phyloP scores from a whole-genome alignment of 2,113 vertebrate species.

The Hipposideros armiger region DNA sequence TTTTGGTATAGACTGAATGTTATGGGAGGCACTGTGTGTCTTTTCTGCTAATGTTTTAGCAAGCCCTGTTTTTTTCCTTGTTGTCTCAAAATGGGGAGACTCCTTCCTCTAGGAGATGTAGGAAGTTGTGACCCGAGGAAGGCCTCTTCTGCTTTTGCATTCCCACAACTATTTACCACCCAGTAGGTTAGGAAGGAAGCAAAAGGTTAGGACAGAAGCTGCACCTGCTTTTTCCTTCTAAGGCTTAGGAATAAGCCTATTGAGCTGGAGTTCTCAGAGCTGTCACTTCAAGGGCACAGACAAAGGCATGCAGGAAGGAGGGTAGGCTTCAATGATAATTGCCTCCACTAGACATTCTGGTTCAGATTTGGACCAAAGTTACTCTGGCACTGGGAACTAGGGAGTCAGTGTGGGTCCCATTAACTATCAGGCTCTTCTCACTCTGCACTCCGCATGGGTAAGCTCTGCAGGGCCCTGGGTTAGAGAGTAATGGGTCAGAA shows the following conservation, averaged over 20 bases:
- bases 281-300: not conserved
- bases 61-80: not conserved
- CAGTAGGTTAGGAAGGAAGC: too few relatives aligned
- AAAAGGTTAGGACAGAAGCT: not conserved
- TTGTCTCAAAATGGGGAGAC: not conserved
- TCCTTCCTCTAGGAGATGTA: not conserved
- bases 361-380: too few relatives aligned
- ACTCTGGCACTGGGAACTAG: not conserved
- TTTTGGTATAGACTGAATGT: too few relatives aligned
- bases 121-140: too few relatives aligned
- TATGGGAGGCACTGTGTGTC: too few relatives aligned
- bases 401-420: not conserved
- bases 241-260: not conserved
- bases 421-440: too few relatives aligned
- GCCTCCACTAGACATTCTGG: not conserved
- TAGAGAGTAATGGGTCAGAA: too few relatives aligned
- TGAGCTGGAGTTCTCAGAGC: not conserved
- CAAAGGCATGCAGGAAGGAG: not conserved
- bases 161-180: too few relatives aligned
- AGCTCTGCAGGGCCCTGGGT: too few relatives aligned
- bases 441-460: too few relatives aligned
- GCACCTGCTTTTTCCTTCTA: not conserved
- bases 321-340: not conserved
- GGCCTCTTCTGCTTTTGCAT: too few relatives aligned
- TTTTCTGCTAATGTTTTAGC: not conserved